phyloP scores from a whole-genome alignment of 2,113 vertebrate species.

The Sphaerodactylus townsendi region DNA sequence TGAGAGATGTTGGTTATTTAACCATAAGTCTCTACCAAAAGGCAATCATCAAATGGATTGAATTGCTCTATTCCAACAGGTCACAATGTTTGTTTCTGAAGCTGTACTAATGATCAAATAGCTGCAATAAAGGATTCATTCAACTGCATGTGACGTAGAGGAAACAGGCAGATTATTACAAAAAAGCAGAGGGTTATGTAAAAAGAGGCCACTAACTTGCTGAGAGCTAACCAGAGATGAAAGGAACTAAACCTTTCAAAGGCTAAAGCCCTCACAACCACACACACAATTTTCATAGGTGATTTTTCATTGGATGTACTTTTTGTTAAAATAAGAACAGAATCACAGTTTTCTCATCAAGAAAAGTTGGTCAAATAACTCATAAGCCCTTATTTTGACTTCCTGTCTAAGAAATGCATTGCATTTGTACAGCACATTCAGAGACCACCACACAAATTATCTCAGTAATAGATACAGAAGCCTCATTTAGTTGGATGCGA shows the following conservation, averaged over 20 bases:
- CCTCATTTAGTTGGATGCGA: no score
- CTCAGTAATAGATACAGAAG: not conserved
- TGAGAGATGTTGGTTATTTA: constrained; percentile 5
- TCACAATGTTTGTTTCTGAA: constrained; percentile 23
- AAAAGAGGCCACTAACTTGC: constrained; percentile 10
- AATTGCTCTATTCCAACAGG: constrained; percentile 53
- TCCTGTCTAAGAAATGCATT: not conserved
- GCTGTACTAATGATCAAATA: constrained; percentile 45
- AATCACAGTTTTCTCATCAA: not conserved
- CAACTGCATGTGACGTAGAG: not conserved
- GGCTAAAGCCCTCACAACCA: not conserved
- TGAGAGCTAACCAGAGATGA: not conserved
- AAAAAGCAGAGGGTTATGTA: not conserved
- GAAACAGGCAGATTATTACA: not conserved
- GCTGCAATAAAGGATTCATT: constrained; percentile 40
- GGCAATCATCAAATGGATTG: constrained; percentile 21
- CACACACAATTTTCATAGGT: no score
- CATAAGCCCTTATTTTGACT: not conserved
- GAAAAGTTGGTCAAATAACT: not conserved
- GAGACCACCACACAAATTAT: not conserved
- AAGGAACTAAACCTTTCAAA: not conserved
- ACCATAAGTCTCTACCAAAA: constrained; percentile 30
- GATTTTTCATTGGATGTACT: no score
- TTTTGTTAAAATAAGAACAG: no score
- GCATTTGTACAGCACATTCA: not conserved